Evolutionary conservation across 2,888 invertebrate genomes (phyloP).

Genomic region (Keiferia lycopersicella): DNA sequence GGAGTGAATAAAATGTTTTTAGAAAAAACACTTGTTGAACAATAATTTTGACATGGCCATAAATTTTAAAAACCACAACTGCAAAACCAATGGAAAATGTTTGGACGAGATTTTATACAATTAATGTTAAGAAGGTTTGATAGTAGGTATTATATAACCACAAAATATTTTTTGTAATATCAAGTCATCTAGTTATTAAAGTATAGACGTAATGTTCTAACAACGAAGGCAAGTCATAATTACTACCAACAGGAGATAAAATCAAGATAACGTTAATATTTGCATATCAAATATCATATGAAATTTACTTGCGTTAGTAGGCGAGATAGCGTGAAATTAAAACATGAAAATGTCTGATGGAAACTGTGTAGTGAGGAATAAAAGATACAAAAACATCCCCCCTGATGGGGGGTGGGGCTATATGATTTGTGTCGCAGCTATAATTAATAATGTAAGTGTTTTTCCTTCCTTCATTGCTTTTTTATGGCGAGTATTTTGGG

Average conservation of each 20-base stretch:
- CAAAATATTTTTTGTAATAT: too few species aligned
- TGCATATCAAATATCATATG: constrained; percentile 5
- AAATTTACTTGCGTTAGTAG: neutral
- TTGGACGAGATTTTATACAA: too few species aligned
- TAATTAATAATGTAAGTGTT: constrained; percentile 82
- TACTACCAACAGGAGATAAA: neutral
- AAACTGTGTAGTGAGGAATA: constrained; percentile 37
- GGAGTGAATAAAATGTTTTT: too few species aligned
- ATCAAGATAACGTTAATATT: constrained; percentile 10
- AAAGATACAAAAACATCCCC: constrained; percentile 55
- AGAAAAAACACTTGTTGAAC: too few species aligned
- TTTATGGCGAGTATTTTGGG: constrained; percentile 7
- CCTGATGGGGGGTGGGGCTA: constrained; percentile 88
- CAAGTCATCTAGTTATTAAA: too few species aligned
- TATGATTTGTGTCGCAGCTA: constrained; percentile 81
- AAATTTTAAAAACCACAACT: too few species aligned
- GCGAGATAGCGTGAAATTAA: neutral
- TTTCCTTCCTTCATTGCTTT: constrained; percentile 17
- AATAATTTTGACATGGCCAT: too few species aligned
- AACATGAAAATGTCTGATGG: constrained; percentile 32
- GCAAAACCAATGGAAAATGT: too few species aligned
- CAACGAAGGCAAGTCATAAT: too few species aligned
- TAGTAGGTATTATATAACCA: too few species aligned
- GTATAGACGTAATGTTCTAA: too few species aligned
- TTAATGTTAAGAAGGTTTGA: too few species aligned